These are phyloP conservation scores for Macrotis lagotis DNA, from an alignment of 2,113 vertebrate species.

Conservation along the genomic window DNA sequence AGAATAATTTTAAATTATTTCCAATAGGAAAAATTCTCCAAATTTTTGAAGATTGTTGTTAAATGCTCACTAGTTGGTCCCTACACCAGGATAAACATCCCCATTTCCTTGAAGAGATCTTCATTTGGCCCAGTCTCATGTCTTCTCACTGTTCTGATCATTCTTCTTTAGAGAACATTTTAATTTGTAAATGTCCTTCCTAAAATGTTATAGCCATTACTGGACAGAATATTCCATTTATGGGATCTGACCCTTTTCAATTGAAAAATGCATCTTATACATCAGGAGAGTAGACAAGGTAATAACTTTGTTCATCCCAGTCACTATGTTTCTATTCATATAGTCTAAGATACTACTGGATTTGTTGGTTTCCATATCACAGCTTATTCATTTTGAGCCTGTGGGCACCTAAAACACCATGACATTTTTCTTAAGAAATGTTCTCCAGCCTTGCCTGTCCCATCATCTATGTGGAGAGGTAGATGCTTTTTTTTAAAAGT, in stretches of 20 bases:
- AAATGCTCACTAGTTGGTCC: not conserved
- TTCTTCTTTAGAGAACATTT: not conserved
- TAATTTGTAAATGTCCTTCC: not conserved
- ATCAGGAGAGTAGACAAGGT: not conserved
- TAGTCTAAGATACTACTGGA: not conserved
- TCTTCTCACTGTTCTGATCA: not conserved
- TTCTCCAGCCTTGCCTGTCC: not conserved
- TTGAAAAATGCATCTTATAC: not conserved
- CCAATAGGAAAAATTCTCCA: not conserved
- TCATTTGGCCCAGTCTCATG: not conserved
- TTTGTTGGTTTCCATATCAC: not conserved
- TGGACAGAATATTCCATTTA: not conserved
- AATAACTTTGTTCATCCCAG: not conserved
- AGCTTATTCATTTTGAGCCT: not conserved
- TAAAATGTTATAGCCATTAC: not conserved
- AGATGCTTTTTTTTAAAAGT: not conserved
- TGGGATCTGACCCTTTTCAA: not conserved
- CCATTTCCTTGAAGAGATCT: not conserved
- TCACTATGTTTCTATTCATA: not conserved
- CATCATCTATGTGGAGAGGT: not conserved
- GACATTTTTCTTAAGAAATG: not conserved
- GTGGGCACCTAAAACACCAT: not conserved
- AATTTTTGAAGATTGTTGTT: not conserved
- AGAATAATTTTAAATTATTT: not conserved
- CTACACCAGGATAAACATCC: not conserved